Conservation (phyloP, 2,888 invertebrate genomes). For the Cremastinae sp. region DNA sequence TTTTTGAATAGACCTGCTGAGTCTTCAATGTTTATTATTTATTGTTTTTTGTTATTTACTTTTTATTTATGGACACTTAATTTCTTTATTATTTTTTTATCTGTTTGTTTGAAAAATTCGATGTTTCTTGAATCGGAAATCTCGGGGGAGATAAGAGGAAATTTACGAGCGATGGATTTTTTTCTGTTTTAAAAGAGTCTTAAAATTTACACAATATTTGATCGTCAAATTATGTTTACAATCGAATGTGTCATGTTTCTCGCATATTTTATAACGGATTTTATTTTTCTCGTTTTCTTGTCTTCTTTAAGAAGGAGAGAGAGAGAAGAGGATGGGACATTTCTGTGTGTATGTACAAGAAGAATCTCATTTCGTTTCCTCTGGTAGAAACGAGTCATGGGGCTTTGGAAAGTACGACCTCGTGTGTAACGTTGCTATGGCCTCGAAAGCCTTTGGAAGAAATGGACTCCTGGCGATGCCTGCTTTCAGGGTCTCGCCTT, state of each 20-base stretch:
- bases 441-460: slow-evolving; percentile 52
- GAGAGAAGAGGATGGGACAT: not conserved
- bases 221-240: slow-evolving; percentile 1
- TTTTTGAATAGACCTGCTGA: no score
- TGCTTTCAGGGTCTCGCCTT: slow-evolving; percentile 3
- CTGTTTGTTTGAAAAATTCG: no score
- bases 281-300: not conserved
- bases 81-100: not conserved
- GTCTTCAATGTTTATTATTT: no score
- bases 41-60: no score
- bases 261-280: slow-evolving; percentile 36
- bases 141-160: no score
- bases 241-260: not conserved
- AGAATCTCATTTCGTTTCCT: slow-evolving; percentile 18
- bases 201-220: not conserved
- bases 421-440: slow-evolving; percentile 30
- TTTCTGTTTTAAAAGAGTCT: not conserved
- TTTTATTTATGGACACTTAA: no score
- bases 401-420: slow-evolving; percentile 59
- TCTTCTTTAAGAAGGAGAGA: no score
- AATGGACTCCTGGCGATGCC: slow-evolving; percentile 36
- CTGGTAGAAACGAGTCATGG: slow-evolving; percentile 10
- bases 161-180: not conserved
- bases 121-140: no score
- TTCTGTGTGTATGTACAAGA: slow-evolving; percentile 1